These are phyloP conservation scores for Danio kyathit DNA, from an alignment of 2,797 vertebrate species.

Conservation along the genomic window DNA sequence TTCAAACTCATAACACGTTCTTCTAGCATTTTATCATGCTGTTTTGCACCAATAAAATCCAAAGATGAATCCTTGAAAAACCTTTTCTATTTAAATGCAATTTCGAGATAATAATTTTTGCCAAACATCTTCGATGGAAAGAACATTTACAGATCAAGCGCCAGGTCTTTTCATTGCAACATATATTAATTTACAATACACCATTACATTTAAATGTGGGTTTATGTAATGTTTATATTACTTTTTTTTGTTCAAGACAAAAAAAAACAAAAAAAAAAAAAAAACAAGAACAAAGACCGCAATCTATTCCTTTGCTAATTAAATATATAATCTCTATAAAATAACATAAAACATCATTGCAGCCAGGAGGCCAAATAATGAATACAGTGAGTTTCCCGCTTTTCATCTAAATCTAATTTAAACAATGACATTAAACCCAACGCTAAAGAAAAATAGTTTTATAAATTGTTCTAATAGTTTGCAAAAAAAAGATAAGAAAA, in stretches of 20 bases:
- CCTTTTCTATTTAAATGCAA: not conserved
- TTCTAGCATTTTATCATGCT: constrained; percentile 44
- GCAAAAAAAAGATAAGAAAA: not conserved
- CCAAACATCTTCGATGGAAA: not conserved
- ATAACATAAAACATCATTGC: no score
- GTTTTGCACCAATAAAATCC: constrained; percentile 29
- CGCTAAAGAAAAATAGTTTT: not conserved
- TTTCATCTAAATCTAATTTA: not conserved
- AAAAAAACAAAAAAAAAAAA: no score
- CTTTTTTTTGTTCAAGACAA: no score
- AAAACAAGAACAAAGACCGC: not conserved
- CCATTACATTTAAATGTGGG: not conserved
- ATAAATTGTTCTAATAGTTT: not conserved
- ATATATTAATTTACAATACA: not conserved
- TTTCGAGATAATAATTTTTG: not conserved
- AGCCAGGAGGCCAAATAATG: not conserved
- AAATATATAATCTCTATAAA: not conserved
- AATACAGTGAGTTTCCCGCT: not conserved
- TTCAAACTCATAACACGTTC: constrained; percentile 51
- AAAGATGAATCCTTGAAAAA: not conserved
- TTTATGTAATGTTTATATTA: no score
- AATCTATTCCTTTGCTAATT: not conserved
- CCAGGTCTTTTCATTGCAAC: not conserved
- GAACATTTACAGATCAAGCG: not conserved
- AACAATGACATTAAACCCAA: not conserved